Evolutionary conservation across 2,113 vertebrate genomes (phyloP).

Genomic region (Parus major): DNA sequence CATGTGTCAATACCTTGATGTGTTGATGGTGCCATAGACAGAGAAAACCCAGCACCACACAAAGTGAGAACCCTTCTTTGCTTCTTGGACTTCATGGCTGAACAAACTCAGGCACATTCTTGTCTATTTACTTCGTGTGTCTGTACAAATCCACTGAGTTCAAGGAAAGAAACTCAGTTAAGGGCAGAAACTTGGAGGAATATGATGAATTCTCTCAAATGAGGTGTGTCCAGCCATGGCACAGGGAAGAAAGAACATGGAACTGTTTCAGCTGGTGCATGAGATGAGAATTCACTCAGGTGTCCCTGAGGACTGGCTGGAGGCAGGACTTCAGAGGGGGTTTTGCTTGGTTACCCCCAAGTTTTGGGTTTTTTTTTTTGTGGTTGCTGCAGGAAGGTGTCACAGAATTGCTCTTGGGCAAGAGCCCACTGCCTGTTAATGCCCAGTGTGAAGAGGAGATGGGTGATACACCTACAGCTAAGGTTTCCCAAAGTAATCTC

Average conservation of each 20-base stretch:
- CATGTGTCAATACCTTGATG: neutral
- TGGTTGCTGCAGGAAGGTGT: accelerated
- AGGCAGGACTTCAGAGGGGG: neutral
- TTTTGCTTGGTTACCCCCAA: too few species aligned
- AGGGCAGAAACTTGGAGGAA: neutral
- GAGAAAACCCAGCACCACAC: neutral
- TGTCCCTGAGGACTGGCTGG: neutral
- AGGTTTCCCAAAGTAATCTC: conserved; percentile 20
- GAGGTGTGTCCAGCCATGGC: neutral
- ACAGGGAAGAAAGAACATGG: neutral
- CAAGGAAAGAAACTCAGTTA: neutral
- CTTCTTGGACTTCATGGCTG: neutral
- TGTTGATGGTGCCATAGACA: neutral
- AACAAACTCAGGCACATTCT: neutral
- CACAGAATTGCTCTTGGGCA: neutral
- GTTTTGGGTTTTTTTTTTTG: too few species aligned
- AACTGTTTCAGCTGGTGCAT: neutral
- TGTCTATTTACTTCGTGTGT: neutral
- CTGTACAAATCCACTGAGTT: neutral
- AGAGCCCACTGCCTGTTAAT: neutral
- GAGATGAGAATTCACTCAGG: neutral
- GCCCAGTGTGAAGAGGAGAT: neutral
- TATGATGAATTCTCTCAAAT: neutral
- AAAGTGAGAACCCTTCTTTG: neutral
- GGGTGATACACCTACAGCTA: neutral